phyloP scores from a whole-genome alignment of 2,113 vertebrate genomes.

The Odontesthes bonariensis region DNA sequence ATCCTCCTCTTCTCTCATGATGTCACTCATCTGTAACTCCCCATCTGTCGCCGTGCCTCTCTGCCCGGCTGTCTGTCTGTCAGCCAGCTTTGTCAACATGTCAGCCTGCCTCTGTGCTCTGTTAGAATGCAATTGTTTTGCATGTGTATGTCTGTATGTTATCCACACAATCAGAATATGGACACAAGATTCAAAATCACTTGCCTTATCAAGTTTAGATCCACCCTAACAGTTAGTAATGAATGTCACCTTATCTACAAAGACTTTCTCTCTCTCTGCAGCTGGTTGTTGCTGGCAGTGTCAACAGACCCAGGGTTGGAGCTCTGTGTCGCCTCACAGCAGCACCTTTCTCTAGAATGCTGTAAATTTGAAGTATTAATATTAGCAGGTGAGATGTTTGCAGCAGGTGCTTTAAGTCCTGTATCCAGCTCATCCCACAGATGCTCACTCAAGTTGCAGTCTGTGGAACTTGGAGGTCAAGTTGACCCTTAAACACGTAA shows the following conservation, averaged over 20 bases:
- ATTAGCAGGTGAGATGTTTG: too few species aligned
- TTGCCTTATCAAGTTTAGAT: not conserved
- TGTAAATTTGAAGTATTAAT: too few species aligned
- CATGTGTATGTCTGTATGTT: constrained; percentile 1
- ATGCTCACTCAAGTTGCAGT: too few species aligned
- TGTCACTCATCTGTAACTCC: constrained; percentile 41
- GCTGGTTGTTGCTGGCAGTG: not conserved
- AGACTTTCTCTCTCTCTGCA: not conserved
- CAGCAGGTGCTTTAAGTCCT: too few species aligned
- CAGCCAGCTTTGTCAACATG: constrained; percentile 8
- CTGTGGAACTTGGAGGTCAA: too few species aligned
- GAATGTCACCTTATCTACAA: not conserved
- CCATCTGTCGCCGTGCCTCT: constrained; percentile 20
- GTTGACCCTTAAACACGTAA: too few species aligned
- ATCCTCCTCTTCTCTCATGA: constrained; percentile 10
- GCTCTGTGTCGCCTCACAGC: not conserved
- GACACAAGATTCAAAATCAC: not conserved
- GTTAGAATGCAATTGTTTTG: not conserved
- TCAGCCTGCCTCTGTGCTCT: constrained; percentile 16
- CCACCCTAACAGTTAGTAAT: not conserved
- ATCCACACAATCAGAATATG: not conserved
- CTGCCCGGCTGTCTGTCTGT: constrained; percentile 3
- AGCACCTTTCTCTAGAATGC: not conserved
- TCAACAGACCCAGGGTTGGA: not conserved
- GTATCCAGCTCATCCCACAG: too few species aligned